Base-by-base conservation (phyloP, 2,797 vertebrate species). In the Oreonectes daqikongensis region DNA sequence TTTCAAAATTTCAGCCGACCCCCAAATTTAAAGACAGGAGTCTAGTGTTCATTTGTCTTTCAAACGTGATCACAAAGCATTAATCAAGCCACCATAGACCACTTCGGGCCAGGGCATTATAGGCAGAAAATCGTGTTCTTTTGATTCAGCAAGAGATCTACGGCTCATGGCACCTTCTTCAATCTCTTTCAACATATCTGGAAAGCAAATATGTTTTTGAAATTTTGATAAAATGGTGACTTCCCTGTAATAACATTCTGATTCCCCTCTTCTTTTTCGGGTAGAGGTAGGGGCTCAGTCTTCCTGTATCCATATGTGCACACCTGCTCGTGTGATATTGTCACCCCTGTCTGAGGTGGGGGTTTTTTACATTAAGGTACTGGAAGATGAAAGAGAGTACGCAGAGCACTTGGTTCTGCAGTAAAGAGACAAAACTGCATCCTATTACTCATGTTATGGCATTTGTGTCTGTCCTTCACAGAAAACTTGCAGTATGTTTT, bases 311-410 rank as follows among this genome's bases (percentile, higher is more conserved):
- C 22, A 15, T 73, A 6, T 24, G 28, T 26, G 32, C 18, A 57
- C 72, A 20, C 61, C 35, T 53, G 38, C 22, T 20, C 52, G 44
- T 53, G 73, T 46, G 60, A 73, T 11, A 57, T 52, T 72, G 40
- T 48, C 55, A 64, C 46, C 52, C 17, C 57, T 5, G 3, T 42
- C 55, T 10, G 22, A 60, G 17, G 38, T 10, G 22, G 48, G 17
- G 38, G 6, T 55, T 30, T 57, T 72, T 76, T 69, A 64, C 68
- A 74, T 74, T 57, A 73, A 72, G 63, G 20, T 46, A 70, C 55
- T 35, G 55, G 26, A 77, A 72, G 69, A 60, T 71, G 69, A 69
- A 60, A 67, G 53, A 69, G 55, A 64, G 52, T 64, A 73, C 38
- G 15, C 35, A 40, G 40, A 65, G 30, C 55, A 74, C 44, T 52